Evolutionary conservation across 2,113 vertebrate species (phyloP), one percentile per base, ranked within the genome.

Genomic region (Lophotis ruficrista): DNA sequence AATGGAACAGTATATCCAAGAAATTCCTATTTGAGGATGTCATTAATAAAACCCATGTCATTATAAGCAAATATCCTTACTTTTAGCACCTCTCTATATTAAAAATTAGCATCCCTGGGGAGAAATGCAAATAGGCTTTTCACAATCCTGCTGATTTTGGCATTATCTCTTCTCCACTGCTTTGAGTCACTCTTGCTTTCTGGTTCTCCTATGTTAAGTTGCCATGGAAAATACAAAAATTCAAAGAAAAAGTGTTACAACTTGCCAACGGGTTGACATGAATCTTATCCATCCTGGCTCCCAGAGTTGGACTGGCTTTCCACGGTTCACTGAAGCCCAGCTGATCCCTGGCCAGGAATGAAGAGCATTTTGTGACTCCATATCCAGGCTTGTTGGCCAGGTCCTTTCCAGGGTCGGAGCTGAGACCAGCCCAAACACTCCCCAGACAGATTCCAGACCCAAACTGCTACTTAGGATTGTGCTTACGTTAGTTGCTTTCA

Each of bases 101-200:
- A 95, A 96, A 94, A 93, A 82, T 0, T 7, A 89, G 58, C 70
- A 89, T 89, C 91, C 84, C 87, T 43, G 21, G 30, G 94, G 83
- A 72, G 92, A 96, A 95, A 95, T 93, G 65, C 94, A 94, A 96
- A 91, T 85, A 76, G 50, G 41, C 35, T 95, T 95, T 96, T 89
- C 92, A 92, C 65, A 87, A 27, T 69, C 54, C 33, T 93, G 90
- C 47, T 90, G 88, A 69, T 87, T 93, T 94, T 95, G 93, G 90
- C 91, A 89, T 87, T 96, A 61, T n/a, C 41, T 68, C 47, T 78
- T 92, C 71, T 89, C 71, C 45, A 14, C 21, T 43, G 50, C 77
- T 93, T 93, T 96, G 73, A 95, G 61, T 95, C 81, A 89, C 70
- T 89, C 90, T 89, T 11, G 3, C 78, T 94, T 72, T 87, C 70